These are phyloP conservation scores for Gari tellinella DNA, from an alignment of 2,888 invertebrate genomes.

Conservation along the genomic window DNA sequence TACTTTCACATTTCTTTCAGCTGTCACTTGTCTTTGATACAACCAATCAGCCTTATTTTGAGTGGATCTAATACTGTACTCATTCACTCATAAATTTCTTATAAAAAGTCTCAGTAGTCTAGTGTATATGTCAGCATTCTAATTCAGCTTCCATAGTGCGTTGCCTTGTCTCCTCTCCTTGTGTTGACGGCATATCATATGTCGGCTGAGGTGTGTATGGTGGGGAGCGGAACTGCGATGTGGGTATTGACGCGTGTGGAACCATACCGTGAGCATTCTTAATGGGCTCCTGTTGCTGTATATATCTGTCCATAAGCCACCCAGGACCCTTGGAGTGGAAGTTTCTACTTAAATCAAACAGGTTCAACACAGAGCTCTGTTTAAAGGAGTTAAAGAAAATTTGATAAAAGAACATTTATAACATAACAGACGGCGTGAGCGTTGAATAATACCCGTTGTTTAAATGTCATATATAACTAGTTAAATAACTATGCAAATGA, in stretches of 20 bases:
- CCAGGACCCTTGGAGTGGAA: slow-evolving; percentile 74
- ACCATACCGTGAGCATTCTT: slow-evolving; percentile 63
- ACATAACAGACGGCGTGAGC: not conserved
- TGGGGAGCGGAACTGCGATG: slow-evolving; percentile 55
- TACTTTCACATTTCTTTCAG: too few species aligned
- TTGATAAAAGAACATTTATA: too few species aligned
- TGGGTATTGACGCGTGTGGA: slow-evolving; percentile 68
- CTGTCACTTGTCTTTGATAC: too few species aligned
- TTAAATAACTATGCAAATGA: too few species aligned
- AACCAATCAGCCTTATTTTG: too few species aligned
- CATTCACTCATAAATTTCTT: too few species aligned
- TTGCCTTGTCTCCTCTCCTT: slow-evolving; percentile 27
- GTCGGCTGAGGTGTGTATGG: slow-evolving; percentile 59
- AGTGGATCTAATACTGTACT: too few species aligned
- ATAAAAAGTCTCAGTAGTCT: not conserved
- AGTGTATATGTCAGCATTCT: slow-evolving; percentile 31
- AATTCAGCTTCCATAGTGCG: slow-evolving; percentile 45
- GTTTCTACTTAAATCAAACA: slow-evolving; percentile 83
- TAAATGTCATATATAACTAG: too few species aligned
- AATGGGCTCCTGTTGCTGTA: slow-evolving; percentile 74
- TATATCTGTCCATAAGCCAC: slow-evolving; percentile 81
- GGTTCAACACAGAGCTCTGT: slow-evolving; percentile 82
- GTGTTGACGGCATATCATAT: slow-evolving; percentile 45
- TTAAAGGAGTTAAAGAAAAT: slow-evolving; percentile 38
- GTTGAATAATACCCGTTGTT: too few species aligned